Conservation (phyloP, 1,140 invertebrate genomes). For the Caenorhabditis latens region DNA sequence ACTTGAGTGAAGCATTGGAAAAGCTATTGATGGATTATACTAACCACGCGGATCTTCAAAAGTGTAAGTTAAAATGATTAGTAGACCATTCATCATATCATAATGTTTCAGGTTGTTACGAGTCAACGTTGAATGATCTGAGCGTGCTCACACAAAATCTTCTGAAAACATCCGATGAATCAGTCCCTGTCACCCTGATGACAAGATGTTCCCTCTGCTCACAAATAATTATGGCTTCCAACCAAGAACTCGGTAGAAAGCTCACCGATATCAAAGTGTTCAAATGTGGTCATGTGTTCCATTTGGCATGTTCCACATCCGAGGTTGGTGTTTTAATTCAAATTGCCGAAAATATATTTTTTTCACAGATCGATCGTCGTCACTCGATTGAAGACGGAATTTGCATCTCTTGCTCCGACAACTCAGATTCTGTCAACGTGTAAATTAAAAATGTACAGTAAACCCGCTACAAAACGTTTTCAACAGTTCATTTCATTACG, state of each 20-base stretch:
- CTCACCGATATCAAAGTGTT: slow-evolving; percentile 60
- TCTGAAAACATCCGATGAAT: background rate
- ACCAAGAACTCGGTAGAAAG: background rate
- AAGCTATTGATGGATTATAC: slow-evolving; percentile 25
- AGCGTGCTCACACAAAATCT: background rate
- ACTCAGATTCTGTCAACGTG: background rate
- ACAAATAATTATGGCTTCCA: background rate
- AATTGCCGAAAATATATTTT: background rate
- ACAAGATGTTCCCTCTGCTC: slow-evolving; percentile 10
- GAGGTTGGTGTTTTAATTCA: background rate
- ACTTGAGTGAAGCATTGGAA: slow-evolving; percentile 88
- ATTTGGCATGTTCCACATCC: slow-evolving; percentile 3
- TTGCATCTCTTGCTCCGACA: slow-evolving; percentile 24
- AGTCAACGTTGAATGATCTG: slow-evolving; percentile 22
- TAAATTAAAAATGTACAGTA: background rate
- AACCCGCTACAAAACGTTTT: background rate
- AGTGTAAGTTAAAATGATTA: background rate
- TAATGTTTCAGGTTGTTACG: background rate
- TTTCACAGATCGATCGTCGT: slow-evolving; percentile 16
- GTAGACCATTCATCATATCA: background rate
- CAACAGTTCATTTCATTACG: slow-evolving; percentile 36
- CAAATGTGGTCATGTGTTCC: slow-evolving; percentile 66
- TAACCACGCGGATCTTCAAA: background rate
- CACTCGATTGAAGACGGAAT: slow-evolving; percentile 9
- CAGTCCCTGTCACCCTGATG: background rate